These are phyloP conservation scores for Homalodisca vitripennis DNA, from an alignment of 1,140 invertebrate genomes.

Conservation along the genomic window DNA sequence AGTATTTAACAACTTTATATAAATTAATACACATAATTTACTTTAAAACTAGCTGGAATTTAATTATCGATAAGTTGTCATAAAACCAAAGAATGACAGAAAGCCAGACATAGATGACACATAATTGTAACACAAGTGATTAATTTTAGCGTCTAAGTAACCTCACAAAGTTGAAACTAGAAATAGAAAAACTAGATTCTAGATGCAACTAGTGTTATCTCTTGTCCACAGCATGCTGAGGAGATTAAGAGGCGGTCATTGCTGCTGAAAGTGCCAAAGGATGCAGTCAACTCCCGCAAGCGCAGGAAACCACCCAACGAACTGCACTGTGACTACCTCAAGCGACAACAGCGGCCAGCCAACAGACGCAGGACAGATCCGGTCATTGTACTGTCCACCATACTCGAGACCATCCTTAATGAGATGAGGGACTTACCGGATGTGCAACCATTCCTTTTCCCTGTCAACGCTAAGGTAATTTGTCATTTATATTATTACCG, in stretches of 20 bases:
- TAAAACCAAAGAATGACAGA: too few species aligned
- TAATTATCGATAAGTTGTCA: too few species aligned
- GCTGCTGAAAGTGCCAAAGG: conserved; percentile 81
- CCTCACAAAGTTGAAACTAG: too few species aligned
- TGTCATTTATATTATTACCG: conserved; percentile 35
- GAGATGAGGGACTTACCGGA: conserved; percentile 92
- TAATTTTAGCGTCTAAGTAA: too few species aligned
- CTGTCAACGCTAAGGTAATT: conserved; percentile 90
- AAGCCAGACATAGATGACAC: too few species aligned
- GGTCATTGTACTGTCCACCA: conserved; percentile 89
- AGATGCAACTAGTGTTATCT: too few species aligned
- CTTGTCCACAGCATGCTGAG: conserved; percentile 63
- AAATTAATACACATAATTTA: too few species aligned
- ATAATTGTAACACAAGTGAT: too few species aligned
- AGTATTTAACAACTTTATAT: too few species aligned
- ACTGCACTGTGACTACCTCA: conserved; percentile 91
- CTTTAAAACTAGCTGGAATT: too few species aligned
- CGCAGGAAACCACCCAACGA: conserved; percentile 64
- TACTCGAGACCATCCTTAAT: conserved; percentile 91
- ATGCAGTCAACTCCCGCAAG: conserved; percentile 65
- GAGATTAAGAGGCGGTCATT: conserved; percentile 77
- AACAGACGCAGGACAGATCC: conserved; percentile 96
- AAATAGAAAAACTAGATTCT: too few species aligned
- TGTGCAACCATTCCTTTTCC: conserved; percentile 89
- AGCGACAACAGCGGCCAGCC: conserved; percentile 80